Evolutionary conservation across 2,888 invertebrate genomes (phyloP).

Genomic region (Mactromeris polynyma): DNA sequence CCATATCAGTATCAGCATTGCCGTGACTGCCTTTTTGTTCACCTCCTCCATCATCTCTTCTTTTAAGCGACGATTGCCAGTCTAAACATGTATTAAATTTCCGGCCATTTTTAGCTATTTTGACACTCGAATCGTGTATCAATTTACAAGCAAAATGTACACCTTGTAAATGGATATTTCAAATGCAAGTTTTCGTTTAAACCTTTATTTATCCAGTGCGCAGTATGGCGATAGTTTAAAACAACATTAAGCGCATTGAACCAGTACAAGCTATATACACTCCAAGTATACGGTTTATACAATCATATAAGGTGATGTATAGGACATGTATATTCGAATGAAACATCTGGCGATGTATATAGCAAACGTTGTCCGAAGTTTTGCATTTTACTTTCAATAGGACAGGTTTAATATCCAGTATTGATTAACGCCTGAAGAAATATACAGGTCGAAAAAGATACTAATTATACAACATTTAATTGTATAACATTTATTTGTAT

Average conservation of each 20-base stretch:
- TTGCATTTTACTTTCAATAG: not conserved
- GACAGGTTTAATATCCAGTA: not conserved
- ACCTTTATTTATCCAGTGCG: not conserved
- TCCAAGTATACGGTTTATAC: too few relatives aligned
- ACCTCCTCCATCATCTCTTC: conserved; percentile 39
- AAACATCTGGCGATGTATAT: not conserved
- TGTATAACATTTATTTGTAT: too few relatives aligned
- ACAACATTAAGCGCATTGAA: not conserved
- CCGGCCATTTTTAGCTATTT: not conserved
- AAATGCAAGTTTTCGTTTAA: not conserved
- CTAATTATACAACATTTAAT: too few relatives aligned
- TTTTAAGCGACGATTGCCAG: not conserved
- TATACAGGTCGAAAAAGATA: too few relatives aligned
- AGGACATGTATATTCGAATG: not conserved
- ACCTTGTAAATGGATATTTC: not conserved
- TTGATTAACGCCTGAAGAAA: not conserved
- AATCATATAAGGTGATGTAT: too few relatives aligned
- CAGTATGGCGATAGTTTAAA: not conserved
- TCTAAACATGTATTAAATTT: not conserved
- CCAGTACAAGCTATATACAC: not conserved
- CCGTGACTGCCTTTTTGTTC: conserved; percentile 48
- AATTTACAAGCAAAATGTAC: not conserved
- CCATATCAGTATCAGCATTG: conserved; percentile 62
- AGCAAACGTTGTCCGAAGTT: not conserved
- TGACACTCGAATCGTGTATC: not conserved